phyloP scores from a whole-genome alignment of 2,797 vertebrate genomes.

The Bradypus variegatus region DNA sequence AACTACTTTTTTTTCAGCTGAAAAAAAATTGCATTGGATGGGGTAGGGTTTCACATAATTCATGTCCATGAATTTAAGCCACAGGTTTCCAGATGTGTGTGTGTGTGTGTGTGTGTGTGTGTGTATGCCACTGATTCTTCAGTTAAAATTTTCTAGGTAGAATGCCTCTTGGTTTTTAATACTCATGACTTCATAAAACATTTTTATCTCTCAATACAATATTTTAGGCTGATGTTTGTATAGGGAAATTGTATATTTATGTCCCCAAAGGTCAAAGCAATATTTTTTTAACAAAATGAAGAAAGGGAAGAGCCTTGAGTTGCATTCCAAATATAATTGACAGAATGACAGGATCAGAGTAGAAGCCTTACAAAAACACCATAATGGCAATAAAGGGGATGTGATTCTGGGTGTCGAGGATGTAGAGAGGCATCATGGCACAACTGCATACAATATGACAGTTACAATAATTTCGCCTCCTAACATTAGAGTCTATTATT shows the following conservation, averaged over 20 bases:
- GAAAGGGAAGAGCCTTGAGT: conserved; percentile 12
- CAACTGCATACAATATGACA: background rate
- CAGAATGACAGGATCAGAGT: conserved; percentile 6
- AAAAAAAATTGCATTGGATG: background rate
- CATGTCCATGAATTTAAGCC: conserved; percentile 8
- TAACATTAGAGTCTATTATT: background rate
- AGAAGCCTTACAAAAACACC: background rate
- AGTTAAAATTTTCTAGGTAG: background rate
- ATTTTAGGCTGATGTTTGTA: conserved; percentile 12
- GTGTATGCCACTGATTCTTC: background rate
- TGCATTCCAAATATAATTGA: conserved; percentile 7
- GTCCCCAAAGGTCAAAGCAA: conserved; percentile 50
- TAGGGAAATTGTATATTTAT: conserved; percentile 26
- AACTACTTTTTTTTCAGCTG: too few species aligned
- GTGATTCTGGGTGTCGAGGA: background rate
- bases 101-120: too few species aligned
- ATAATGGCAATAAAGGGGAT: background rate
- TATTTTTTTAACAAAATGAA: conserved; percentile 48
- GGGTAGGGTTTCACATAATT: background rate
- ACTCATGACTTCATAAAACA: conserved; percentile 40
- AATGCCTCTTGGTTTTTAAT: conserved; percentile 44
- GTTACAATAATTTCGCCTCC: background rate
- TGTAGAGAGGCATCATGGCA: background rate
- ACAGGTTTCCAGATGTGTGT: too few species aligned
- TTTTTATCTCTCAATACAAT: conserved; percentile 38